Percentiles rank a stretch among this genome's conserved stretches.
These are phyloP conservation scores for Crocidura indochinensis DNA, from an alignment of 2,797 vertebrate species.

Conservation along the genomic window DNA sequence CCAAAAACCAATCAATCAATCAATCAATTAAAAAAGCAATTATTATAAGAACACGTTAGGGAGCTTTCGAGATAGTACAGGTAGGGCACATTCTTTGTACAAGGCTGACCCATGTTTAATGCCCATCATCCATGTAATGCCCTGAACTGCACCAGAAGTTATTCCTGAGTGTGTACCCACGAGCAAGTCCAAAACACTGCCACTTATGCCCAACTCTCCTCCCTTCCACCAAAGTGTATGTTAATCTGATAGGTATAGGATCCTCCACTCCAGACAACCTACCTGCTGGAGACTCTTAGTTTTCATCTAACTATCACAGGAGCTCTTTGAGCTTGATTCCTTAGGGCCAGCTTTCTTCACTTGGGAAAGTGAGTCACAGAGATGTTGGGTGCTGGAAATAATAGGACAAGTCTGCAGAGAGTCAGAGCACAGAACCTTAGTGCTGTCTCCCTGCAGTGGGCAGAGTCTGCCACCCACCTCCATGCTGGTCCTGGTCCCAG, in stretches of 20 bases:
- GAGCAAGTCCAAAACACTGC: too few species aligned
- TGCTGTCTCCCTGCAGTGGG: not conserved
- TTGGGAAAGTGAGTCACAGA: not conserved
- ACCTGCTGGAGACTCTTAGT: not conserved
- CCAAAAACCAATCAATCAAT: too few species aligned
- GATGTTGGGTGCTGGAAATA: not conserved
- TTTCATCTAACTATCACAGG: constrained; percentile 6
- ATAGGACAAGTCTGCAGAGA: not conserved
- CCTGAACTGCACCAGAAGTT: too few species aligned
- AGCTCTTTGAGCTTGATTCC: not conserved
- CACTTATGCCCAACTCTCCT: too few species aligned
- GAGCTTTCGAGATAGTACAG: too few species aligned
- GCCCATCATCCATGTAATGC: too few species aligned
- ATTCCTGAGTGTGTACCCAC: too few species aligned
- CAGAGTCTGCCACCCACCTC: too few species aligned
- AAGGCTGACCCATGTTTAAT: too few species aligned
- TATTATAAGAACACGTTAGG: too few species aligned
- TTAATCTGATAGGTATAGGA: not conserved
- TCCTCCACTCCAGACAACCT: not conserved
- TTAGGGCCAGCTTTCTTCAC: not conserved
- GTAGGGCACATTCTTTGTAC: too few species aligned
- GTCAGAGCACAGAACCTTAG: not conserved
- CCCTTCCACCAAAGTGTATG: not conserved
- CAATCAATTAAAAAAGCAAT: too few species aligned
- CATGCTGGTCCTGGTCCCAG: not conserved